Evolutionary conservation across 2,113 vertebrate genomes (phyloP).

Genomic region (Hystrix brachyura): DNA sequence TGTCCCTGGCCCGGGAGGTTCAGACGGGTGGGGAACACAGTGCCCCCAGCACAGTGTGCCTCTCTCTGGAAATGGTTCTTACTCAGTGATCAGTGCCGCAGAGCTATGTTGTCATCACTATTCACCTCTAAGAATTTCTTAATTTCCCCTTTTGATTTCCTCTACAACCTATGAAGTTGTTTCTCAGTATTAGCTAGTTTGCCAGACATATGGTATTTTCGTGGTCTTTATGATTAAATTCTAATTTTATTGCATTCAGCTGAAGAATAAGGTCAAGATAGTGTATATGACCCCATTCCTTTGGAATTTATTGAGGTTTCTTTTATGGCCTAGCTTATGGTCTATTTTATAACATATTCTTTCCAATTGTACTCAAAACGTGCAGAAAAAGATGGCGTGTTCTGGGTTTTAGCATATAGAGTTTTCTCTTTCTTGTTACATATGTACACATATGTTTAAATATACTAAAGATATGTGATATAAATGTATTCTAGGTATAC

Average conservation of each 20-base stretch:
- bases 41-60: fast-evolving
- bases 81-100: fast-evolving
- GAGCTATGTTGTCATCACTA: background rate
- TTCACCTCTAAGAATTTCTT: background rate
- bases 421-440: background rate
- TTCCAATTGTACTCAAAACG: conserved; percentile 55
- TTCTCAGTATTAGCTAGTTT: background rate
- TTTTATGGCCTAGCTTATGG: conserved; percentile 50
- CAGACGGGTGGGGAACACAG: no score
- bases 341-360: conserved; percentile 49
- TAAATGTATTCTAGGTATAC: background rate
- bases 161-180: background rate
- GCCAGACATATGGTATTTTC: conserved; percentile 19
- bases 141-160: conserved; percentile 46
- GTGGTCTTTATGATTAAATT: conserved; percentile 49
- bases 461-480: background rate
- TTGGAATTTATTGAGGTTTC: conserved; percentile 66
- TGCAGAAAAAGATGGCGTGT: background rate
- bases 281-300: background rate
- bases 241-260: conserved; percentile 1
- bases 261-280: background rate
- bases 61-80: fast-evolving
- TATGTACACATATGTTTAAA: background rate
- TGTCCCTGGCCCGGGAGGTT: background rate
- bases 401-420: background rate